Percentiles rank a stretch among this genome's conserved stretches.
Conservation (phyloP, 2,113 vertebrate species). For the Edolisoma coerulescens region DNA sequence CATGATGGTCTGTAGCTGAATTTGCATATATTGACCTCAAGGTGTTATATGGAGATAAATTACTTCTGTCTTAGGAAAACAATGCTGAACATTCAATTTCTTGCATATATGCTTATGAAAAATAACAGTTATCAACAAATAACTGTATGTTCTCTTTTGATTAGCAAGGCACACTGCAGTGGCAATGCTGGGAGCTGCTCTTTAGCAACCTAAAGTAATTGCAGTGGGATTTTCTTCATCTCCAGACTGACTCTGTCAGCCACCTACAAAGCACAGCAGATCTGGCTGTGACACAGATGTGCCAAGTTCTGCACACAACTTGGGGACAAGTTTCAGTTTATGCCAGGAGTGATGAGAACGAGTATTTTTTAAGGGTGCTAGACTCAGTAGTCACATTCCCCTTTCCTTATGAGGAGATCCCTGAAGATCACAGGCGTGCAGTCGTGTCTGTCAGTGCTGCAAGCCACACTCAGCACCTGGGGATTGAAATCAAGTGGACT, state of each 20-base stretch:
- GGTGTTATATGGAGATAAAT: conserved; percentile 49
- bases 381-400: neutral
- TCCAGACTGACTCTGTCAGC: neutral
- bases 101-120: neutral
- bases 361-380: neutral
- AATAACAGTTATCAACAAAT: neutral
- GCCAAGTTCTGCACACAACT: neutral
- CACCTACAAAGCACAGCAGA: neutral
- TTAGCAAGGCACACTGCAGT: neutral
- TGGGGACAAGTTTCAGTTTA: neutral
- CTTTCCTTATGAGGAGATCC: neutral
- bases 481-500: neutral
- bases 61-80: neutral
- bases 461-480: neutral
- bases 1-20: conserved; percentile 21
- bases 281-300: neutral
- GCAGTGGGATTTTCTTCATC: neutral
- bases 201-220: neutral
- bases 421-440: neutral
- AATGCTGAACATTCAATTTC: neutral
- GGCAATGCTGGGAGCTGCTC: neutral
- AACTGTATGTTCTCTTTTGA: neutral
- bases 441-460: neutral
- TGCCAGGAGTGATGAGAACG: neutral
- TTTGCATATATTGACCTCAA: conserved; percentile 69